Conservation (phyloP, 2,888 invertebrate species). For the Lacanobia wlatinum region DNA sequence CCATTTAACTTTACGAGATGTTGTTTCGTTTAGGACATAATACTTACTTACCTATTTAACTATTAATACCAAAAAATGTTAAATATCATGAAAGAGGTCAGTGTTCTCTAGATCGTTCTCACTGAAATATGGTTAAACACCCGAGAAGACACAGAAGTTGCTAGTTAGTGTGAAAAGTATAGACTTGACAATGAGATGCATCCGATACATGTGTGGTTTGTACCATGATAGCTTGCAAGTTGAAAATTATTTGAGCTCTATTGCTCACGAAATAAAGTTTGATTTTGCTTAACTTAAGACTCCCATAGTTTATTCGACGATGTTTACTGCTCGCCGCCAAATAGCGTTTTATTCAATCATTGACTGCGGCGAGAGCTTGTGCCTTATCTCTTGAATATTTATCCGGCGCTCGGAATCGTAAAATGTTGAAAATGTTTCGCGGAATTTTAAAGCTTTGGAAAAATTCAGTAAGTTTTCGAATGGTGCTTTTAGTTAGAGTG, state of each 20-base stretch:
- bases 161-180: background rate
- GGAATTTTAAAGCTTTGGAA: background rate
- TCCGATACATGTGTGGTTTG: background rate
- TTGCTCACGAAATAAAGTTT: background rate
- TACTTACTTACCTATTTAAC: background rate
- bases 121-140: no score
- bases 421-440: background rate
- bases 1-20: background rate
- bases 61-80: background rate
- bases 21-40: no score
- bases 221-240: background rate
- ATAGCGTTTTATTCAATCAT: constrained; percentile 27
- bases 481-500: background rate
- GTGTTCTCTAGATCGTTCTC: background rate
- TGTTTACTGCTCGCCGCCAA: constrained; percentile 5
- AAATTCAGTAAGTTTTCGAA: background rate
- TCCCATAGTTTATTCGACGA: background rate
- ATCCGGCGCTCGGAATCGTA: constrained; percentile 31
- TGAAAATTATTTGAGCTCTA: background rate
- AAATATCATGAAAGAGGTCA: no score
- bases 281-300: background rate
- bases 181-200: constrained; percentile 5
- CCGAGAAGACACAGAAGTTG: background rate
- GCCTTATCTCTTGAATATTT: constrained; percentile 29
- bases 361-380: constrained; percentile 24